phyloP scores from a whole-genome alignment of 2,888 invertebrate species.

The Neoscelio sp. region DNA sequence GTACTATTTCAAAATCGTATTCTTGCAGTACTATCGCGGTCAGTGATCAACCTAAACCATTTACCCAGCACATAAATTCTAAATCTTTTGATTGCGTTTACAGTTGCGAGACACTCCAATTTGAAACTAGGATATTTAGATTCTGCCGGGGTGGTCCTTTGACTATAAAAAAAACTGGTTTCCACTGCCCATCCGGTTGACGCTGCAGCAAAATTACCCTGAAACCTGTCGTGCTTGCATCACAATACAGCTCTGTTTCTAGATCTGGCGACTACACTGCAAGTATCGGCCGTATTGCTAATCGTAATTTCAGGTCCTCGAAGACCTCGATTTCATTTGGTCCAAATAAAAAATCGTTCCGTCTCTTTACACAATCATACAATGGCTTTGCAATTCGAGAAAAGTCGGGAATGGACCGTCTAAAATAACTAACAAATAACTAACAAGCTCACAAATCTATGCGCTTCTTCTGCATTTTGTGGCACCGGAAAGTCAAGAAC shows the following conservation, averaged over 20 bases:
- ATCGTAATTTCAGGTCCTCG: conserved; percentile 38
- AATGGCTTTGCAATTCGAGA: conserved; percentile 10
- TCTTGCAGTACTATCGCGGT: conserved; percentile 71
- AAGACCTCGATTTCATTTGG: conserved; percentile 43
- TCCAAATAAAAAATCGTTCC: conserved; percentile 58
- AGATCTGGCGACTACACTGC: conserved; percentile 56
- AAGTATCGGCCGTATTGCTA: conserved; percentile 49
- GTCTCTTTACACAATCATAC: conserved; percentile 4
- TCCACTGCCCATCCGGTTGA: conserved; percentile 59
- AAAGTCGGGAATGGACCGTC: conserved; percentile 16
- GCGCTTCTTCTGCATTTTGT: conserved; percentile 5
- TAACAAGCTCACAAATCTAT: conserved; percentile 11
- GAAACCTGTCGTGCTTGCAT: conserved; percentile 74
- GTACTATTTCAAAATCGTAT: conserved; percentile 63
- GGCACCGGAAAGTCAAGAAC: conserved; percentile 15
- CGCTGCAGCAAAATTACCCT: conserved; percentile 76
- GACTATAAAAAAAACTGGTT: conserved; percentile 74
- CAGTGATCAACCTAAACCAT: conserved; percentile 72
- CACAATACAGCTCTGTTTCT: conserved; percentile 77
- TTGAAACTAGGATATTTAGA: conserved; percentile 75
- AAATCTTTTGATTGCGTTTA: conserved; percentile 70
- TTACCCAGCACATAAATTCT: conserved; percentile 70
- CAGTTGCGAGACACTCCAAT: conserved; percentile 70
- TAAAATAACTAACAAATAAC: conserved; percentile 24
- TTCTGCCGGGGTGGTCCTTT: conserved; percentile 71